Evolutionary conservation across 2,113 vertebrate species (phyloP), one percentile per base, ranked within the genome.

Genomic region (Rhodinocichla rosea): DNA sequence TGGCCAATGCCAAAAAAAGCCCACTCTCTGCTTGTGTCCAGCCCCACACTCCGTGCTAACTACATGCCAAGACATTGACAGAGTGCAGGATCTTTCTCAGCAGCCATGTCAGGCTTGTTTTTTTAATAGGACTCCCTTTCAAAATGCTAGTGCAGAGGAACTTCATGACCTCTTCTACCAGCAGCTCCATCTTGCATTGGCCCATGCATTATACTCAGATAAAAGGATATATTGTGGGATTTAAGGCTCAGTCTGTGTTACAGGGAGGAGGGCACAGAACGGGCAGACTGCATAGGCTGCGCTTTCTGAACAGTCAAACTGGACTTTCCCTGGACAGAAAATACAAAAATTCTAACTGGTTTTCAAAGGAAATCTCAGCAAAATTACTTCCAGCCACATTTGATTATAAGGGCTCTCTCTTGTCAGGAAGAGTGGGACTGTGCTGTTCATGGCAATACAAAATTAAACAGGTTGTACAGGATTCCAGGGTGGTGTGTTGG

Each of bases 1-100:
- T 97, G 92, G 79, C 70, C 81, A 82, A 92, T 37, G 92, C 95
- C 94, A 95, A 94, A 90, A 95, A 97, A 97, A 93, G 79, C 95
- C 83, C 96, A 83, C 75, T 97, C 95, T 95, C 79, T 15, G 2
- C 89, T 91, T 82, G 45, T 84, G 64, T 89, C 91, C 77, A 77
- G 62, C 83, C 92, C 39, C 93, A 53, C 50, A 45, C 14, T 90
- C 83, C 26, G 42, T 47, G 71, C 65, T 96, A 87, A 73, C 52
- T 87, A 89, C 68, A 87, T 75, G 84, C 92, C 96, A 97, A 83
- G 85, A 90, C 84, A 84, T 53, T 96, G 95, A 96, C 87, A 84
- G 75, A 95, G 65, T 93, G 84, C 87, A 96, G 87, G 73, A 91
- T 94, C 53, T 83, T 89, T 85, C 77, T 93, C 55, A 9, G 3